These are phyloP conservation scores for Procambarus clarkii DNA, from an alignment of 1,140 invertebrate genomes.

Conservation along the genomic window DNA sequence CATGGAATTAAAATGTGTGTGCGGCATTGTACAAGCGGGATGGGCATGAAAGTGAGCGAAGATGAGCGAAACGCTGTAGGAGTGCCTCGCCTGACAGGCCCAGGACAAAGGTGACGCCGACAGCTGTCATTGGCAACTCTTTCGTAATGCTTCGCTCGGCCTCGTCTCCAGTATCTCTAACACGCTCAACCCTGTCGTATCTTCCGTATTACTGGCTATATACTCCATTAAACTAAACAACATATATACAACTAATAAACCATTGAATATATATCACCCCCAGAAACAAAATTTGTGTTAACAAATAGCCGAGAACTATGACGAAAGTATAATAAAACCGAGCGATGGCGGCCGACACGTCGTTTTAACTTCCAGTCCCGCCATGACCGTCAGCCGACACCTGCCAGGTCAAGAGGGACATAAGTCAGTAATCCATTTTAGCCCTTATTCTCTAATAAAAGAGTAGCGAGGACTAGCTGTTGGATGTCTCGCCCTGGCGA, in stretches of 20 bases:
- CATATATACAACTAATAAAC: too few species aligned
- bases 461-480: background rate
- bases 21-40: too few species aligned
- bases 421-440: background rate
- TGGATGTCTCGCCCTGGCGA: background rate
- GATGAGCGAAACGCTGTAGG: background rate
- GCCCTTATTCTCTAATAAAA: background rate
- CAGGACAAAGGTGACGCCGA: constrained; percentile 1
- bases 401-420: background rate
- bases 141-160: background rate
- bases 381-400: constrained; percentile 3
- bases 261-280: too few species aligned
- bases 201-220: too few species aligned
- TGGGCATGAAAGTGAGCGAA: background rate
- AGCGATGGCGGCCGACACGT: background rate
- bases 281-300: too few species aligned
- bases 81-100: background rate
- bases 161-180: background rate
- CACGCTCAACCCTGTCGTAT: too few species aligned
- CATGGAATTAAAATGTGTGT: background rate
- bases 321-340: background rate
- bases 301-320: too few species aligned
- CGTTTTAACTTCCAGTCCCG: background rate
- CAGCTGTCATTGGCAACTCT: background rate
- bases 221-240: too few species aligned